A percentile compares a stretch with the other conserved stretches of the same genome.
phyloP scores from a whole-genome alignment of 2,797 vertebrate species.

The Pipistrellus kuhlii region DNA sequence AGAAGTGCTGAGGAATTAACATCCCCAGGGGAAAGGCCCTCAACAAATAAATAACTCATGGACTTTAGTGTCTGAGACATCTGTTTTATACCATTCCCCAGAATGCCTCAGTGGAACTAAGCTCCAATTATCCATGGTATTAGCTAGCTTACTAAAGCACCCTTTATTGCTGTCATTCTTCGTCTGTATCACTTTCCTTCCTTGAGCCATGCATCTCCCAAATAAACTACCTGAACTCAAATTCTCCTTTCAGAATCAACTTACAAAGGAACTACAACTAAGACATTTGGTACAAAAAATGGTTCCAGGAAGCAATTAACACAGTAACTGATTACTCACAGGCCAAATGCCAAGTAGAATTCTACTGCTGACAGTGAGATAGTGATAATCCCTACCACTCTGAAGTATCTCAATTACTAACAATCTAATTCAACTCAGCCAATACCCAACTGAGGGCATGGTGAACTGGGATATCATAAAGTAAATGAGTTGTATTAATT shows the following conservation, averaged over 20 bases:
- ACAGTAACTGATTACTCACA: background rate
- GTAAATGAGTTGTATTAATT: background rate
- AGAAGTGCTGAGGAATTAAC: background rate
- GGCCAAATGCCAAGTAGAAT: background rate
- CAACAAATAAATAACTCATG: background rate
- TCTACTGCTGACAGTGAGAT: background rate
- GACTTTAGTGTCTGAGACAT: background rate
- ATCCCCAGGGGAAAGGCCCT: background rate
- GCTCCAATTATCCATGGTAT: background rate
- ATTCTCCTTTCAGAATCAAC: background rate
- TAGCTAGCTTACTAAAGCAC: slow-evolving; percentile 11
- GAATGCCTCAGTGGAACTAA: background rate
- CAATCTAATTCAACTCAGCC: background rate
- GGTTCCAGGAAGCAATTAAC: background rate
- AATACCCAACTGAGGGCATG: too few relatives aligned
- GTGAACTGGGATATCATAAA: background rate
- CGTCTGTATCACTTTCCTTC: background rate
- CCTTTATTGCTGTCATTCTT: background rate
- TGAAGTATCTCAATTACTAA: background rate
- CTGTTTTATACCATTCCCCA: background rate
- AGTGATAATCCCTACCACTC: background rate
- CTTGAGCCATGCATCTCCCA: background rate
- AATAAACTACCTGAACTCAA: background rate
- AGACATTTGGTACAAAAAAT: background rate
- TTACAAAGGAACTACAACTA: background rate